Conservation (phyloP, 2,797 vertebrate genomes). For the Gouania willdenowi region DNA sequence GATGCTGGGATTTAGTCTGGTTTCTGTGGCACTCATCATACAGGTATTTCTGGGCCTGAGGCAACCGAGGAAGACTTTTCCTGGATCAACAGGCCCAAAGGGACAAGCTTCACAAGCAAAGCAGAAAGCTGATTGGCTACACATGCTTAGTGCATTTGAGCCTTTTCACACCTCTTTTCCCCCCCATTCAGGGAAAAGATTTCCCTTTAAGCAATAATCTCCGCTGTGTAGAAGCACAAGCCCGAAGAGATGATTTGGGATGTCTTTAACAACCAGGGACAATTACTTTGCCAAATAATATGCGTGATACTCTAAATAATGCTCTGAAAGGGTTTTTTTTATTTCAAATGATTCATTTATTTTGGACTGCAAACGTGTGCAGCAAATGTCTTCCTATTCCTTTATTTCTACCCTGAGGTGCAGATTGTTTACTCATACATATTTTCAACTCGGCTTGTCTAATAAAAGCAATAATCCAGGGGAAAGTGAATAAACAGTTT, state of each 20-base stretch:
- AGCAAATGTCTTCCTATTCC: neutral
- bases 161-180: slow-evolving; percentile 36
- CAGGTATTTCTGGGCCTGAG: slow-evolving; percentile 63
- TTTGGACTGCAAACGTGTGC: slow-evolving; percentile 10
- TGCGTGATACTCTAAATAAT: slow-evolving; percentile 51
- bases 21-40: slow-evolving; percentile 48
- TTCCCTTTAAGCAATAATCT: slow-evolving; percentile 64
- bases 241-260: slow-evolving; percentile 59
- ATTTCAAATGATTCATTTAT: slow-evolving; percentile 6
- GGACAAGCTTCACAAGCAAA: slow-evolving; percentile 50
- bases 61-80: slow-evolving; percentile 43
- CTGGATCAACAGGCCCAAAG: slow-evolving; percentile 55
- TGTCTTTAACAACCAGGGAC: slow-evolving; percentile 60
- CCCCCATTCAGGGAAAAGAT: slow-evolving; percentile 44
- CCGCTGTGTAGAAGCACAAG: slow-evolving; percentile 42
- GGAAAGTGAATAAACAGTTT: slow-evolving; percentile 48
- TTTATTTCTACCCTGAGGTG: slow-evolving; percentile 8
- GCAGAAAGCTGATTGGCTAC: slow-evolving; percentile 69
- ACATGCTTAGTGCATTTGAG: slow-evolving; percentile 60
- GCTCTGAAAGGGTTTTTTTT: slow-evolving; percentile 21
- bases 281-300: slow-evolving; percentile 51
- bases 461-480: slow-evolving; percentile 61
- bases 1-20: slow-evolving; percentile 27
- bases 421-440: slow-evolving; percentile 12
- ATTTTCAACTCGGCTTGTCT: slow-evolving; percentile 16